Percentiles rank a stretch among this genome's conserved stretches.
Conservation (phyloP, 2,888 invertebrate species). For the Corbicula japonica region DNA sequence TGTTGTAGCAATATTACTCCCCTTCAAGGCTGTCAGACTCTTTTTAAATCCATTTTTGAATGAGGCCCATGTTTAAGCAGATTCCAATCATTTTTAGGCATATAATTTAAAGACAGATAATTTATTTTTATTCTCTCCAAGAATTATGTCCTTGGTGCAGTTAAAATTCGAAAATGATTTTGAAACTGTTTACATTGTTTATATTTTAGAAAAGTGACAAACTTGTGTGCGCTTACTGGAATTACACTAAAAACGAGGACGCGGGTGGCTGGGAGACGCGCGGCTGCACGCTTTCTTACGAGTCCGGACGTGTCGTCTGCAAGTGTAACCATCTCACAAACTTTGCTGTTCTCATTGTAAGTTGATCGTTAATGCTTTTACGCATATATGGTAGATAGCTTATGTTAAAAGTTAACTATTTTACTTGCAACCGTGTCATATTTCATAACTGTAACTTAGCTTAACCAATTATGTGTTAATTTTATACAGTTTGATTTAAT, state of each 20-base stretch:
- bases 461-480: too few species aligned
- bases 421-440: too few species aligned
- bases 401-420: not conserved
- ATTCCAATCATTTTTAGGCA: too few species aligned
- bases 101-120: too few species aligned
- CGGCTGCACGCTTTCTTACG: constrained; percentile 68
- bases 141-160: too few species aligned
- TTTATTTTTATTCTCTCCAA: too few species aligned
- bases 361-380: constrained; percentile 31
- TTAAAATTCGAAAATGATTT: not conserved
- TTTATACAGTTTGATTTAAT: too few species aligned
- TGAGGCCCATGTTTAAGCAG: too few species aligned
- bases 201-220: constrained; percentile 10
- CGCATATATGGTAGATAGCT: not conserved
- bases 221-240: constrained; percentile 78
- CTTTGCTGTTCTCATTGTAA: constrained; percentile 82
- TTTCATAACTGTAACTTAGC: too few species aligned
- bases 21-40: too few species aligned
- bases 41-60: too few species aligned
- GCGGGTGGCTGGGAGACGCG: constrained; percentile 78
- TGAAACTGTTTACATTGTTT: not conserved
- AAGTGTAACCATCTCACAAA: constrained; percentile 83
- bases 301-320: constrained; percentile 74
- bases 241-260: constrained; percentile 71
- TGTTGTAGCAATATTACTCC: too few species aligned